Base-by-base conservation (phyloP, 2,797 vertebrate species). In the Ctenosaura bakeri region DNA sequence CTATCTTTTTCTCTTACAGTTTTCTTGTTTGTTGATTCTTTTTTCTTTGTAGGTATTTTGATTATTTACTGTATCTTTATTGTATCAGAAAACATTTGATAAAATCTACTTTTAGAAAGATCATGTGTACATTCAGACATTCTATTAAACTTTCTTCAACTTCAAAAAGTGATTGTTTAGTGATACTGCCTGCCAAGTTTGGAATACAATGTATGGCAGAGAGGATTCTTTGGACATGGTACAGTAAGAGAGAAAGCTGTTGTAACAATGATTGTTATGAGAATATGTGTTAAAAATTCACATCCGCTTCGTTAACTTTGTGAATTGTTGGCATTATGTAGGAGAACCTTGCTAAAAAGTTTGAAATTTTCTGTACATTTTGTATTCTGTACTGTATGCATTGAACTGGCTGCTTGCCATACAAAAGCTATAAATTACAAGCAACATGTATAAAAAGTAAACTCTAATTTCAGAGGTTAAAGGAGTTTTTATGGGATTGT, bases 361-460 rank as follows among this genome's bases (percentile, higher is more conserved):
- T 22, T 14, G n/a, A 56, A 42, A 13, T 46, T 78, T 16, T 24
- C 56, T 78, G 66, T 82, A 14, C 42, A 8, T n/a, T 42, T 52
- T 18, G 42, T 46, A 46, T 46, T 46, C 42, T 46, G 42, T 46
- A 46, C 82, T 42, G 64, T 77, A 10, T 88, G n/a, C 52, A n/a
- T 71, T 38, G n/a, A 81, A 59, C 22, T 71, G 22, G n/a, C 62
- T 54, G 50, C 64, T 42, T 73, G 66, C 50, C 32, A n/a, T 54
- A 24, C 29, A 59, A 73, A 71, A 82, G 52, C 38, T 74, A 35
- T 73, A 82, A 81, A 88, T 81, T 71, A 73, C 1, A 42, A 81
- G 54, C 50, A 88, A 22, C 35, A 85, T 9, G 26, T 59, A 56
- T 73, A 80, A 87, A 69, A 79, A 69, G 46, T 81, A 38, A 88